A percentile compares a stretch with the other conserved stretches of the same genome.
Evolutionary conservation across 2,113 vertebrate species (phyloP).

Genomic region (Sapayoa aenigma): DNA sequence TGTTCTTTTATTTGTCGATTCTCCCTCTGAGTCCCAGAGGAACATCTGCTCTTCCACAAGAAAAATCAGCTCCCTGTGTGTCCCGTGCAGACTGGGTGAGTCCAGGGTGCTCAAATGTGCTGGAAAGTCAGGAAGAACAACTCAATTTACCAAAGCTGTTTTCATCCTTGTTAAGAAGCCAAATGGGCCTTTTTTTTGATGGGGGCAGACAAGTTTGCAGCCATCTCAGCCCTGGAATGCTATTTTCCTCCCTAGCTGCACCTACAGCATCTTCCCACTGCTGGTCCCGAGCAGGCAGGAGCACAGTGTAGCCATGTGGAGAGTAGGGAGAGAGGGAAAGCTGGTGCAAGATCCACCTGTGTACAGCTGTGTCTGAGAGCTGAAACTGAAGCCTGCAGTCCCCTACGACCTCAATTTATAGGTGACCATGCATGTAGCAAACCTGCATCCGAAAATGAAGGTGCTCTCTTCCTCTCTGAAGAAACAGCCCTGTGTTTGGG

Average conservation of each 20-base stretch:
- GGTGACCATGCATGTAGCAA: rapidly evolving
- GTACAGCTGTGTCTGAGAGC: rapidly evolving
- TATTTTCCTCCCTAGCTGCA: neutral
- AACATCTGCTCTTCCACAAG: neutral
- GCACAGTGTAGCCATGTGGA: rapidly evolving
- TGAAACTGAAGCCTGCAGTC: neutral
- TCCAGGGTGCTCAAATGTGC: neutral
- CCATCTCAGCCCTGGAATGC: neutral
- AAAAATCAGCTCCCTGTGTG: neutral
- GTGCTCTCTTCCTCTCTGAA: neutral
- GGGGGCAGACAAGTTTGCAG: neutral
- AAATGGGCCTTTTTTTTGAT: neutral
- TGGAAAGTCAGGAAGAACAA: neutral
- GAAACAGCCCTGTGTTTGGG: neutral
- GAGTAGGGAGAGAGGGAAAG: neutral
- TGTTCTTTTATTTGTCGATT: neutral
- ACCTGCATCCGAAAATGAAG: neutral
- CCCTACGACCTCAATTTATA: neutral
- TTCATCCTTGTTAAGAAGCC: neutral
- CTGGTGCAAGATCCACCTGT: neutral
- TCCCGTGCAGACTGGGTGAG: neutral
- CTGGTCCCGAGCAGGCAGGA: neutral
- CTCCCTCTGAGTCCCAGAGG: neutral
- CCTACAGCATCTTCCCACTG: neutral
- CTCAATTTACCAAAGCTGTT: neutral